phyloP scores from a whole-genome alignment of 2,888 invertebrate genomes.

The Rhaphigaster nebulosa region DNA sequence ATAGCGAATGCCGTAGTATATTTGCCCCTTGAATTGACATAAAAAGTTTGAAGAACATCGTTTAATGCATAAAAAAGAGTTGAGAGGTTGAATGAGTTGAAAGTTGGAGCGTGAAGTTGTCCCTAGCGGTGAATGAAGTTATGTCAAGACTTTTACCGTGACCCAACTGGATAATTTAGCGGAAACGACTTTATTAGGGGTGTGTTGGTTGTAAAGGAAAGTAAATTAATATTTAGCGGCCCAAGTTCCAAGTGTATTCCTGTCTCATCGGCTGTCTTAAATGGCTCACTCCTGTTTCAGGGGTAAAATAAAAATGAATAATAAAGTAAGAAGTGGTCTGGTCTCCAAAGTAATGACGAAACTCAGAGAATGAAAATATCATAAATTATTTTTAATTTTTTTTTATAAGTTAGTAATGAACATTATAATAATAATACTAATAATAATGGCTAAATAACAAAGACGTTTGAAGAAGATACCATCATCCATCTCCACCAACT shows the following conservation, averaged over 20 bases:
- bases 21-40: slow-evolving; percentile 8
- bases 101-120: slow-evolving; percentile 34
- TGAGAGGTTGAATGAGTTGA: slow-evolving; percentile 33
- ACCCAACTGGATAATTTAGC: slow-evolving; percentile 43
- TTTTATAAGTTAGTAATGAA: too few species aligned
- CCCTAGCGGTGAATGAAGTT: background rate
- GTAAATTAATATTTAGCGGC: slow-evolving; percentile 31
- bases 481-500: too few species aligned
- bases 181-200: slow-evolving; percentile 48
- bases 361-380: background rate
- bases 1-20: background rate
- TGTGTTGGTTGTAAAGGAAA: slow-evolving; percentile 27
- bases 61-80: slow-evolving; percentile 39
- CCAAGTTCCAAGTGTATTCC: background rate
- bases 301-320: background rate
- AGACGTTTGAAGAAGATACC: too few species aligned
- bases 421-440: too few species aligned
- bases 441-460: too few species aligned
- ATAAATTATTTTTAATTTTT: too few species aligned
- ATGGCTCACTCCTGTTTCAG: background rate
- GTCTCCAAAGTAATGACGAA: background rate
- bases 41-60: slow-evolving; percentile 6
- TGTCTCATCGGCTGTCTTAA: slow-evolving; percentile 7
- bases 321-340: background rate
- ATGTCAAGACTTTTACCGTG: slow-evolving; percentile 44